A percentile compares a stretch with the other conserved stretches of the same genome.
Evolutionary conservation across 35 echinoderm and acorn worm species (phyloP).

Genomic region (Apostichopus japonicus): DNA sequence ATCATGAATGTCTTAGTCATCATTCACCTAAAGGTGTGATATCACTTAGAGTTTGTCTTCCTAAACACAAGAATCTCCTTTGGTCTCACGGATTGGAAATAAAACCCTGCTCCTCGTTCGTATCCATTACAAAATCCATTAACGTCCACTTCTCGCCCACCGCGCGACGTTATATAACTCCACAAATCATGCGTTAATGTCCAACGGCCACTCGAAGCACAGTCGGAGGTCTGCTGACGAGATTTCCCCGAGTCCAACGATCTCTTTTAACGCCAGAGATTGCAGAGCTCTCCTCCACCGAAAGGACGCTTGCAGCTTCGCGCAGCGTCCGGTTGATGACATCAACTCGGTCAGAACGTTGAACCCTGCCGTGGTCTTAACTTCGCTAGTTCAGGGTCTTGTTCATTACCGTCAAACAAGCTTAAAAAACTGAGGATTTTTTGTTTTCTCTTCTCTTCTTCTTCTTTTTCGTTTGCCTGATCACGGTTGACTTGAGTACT

Average conservation of each 20-base stretch:
- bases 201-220: background rate
- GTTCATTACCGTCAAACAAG: too few species aligned
- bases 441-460: too few species aligned
- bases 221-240: background rate
- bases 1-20: background rate
- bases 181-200: background rate
- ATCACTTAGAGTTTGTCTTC: background rate
- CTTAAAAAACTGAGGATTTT: too few species aligned
- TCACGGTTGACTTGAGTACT: background rate
- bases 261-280: too few species aligned
- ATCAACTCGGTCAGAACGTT: background rate
- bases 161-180: background rate
- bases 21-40: background rate
- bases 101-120: background rate
- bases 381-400: too few species aligned
- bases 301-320: background rate
- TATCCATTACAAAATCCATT: constrained; percentile 20
- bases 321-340: background rate
- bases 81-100: background rate
- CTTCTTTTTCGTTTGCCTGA: background rate
- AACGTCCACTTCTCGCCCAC: background rate
- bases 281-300: background rate
- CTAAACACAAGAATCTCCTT: background rate
- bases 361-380: background rate
- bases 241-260: too few species aligned